Evolutionary conservation across 1,140 invertebrate species (phyloP), one percentile per base, ranked within the genome.

Genomic region (Popillia japonica): DNA sequence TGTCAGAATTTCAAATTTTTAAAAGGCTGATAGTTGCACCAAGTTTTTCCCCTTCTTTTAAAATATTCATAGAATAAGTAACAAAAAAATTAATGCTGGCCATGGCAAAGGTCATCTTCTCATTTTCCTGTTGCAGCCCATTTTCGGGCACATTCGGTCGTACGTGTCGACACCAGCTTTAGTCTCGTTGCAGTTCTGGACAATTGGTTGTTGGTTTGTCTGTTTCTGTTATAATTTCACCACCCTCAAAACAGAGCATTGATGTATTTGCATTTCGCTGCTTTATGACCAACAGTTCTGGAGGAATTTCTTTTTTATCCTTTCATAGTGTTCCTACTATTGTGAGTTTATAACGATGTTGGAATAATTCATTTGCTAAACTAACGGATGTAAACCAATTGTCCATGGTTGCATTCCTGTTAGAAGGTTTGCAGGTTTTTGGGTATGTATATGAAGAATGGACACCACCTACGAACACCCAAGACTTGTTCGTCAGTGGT

Each of bases 271-370:
- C 44, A 48, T 48, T 48, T 48, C n/a, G 3, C 23, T 0, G 40
- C 85, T 76, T 27, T 78, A 20, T 77, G 79, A 6, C 82, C 79
- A 59, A 87, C 61, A 40, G 59, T 86, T 84, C 3, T 59, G 6
- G 79, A 34, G 85, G 84, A 61, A n/a, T n/a, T 48, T 48, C 3
- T n/a, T 34, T 48, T 48, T 48, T 11, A 10, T 48, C 0, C n/a
- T 48, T 48, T 48, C 2, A 10, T 48, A 10, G 44, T 48, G 10
- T 48, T n/a, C 44, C 6, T 10, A 48, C 11, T 48, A 48, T 10
- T 48, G 9, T 11, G 11, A 48, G 44, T 48, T 48, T 48, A 48
- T 48, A 11, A 48, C 0, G 44, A 48, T 48, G 8, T 48, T 48
- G 42, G 42, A 44, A 2, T 48, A 6, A 2, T 10, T 48, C 44